A percentile compares a stretch with the other conserved stretches of the same genome.
These are phyloP conservation scores for Grapholita molesta DNA, from an alignment of 1,140 invertebrate species.

Conservation along the genomic window DNA sequence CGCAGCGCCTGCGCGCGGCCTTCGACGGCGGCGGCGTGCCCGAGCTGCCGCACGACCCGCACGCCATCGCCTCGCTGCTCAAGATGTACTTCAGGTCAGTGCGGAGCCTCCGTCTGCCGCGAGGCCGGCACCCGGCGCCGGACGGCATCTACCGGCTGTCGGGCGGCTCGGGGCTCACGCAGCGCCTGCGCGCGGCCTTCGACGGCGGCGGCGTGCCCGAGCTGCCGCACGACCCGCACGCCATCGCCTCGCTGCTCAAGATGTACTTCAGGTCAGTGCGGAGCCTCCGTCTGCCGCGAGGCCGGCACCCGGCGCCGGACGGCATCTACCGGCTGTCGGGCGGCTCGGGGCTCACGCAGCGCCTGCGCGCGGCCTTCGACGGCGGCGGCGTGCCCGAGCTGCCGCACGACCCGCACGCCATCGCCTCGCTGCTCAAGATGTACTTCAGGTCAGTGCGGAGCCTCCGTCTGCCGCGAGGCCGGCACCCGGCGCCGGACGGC, in stretches of 20 bases:
- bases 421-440: constrained; percentile 97
- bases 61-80: constrained; percentile 97
- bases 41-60: constrained; percentile 82
- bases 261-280: constrained; percentile 92
- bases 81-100: constrained; percentile 95
- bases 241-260: constrained; percentile 96
- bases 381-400: constrained; percentile 92
- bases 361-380: constrained; percentile 95
- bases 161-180: constrained; percentile 97
- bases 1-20: too few species aligned
- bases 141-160: constrained; percentile 93
- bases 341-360: constrained; percentile 93
- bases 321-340: too few species aligned
- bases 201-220: constrained; percentile 87
- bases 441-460: constrained; percentile 89
- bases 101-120: too few species aligned
- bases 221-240: constrained; percentile 87
- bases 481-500: too few species aligned
- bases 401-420: constrained; percentile 96
- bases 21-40: constrained; percentile 93
- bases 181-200: constrained; percentile 94
- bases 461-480: too few species aligned
- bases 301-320: too few species aligned
- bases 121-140: too few species aligned
- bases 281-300: too few species aligned